These are phyloP conservation scores for Lysandra coridon DNA, from an alignment of 2,888 invertebrate genomes.

Conservation along the genomic window DNA sequence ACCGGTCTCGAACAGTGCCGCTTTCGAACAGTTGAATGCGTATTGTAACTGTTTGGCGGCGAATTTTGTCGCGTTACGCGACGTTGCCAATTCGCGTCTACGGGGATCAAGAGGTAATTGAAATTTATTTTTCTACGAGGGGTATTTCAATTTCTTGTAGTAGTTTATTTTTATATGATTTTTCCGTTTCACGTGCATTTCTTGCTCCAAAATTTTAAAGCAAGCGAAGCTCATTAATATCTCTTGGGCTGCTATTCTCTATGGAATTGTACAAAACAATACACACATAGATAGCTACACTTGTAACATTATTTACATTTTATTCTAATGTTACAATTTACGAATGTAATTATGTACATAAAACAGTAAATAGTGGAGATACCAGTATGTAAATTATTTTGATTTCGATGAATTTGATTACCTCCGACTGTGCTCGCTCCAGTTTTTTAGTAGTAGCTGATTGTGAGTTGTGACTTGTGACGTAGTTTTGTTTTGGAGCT, in stretches of 20 bases:
- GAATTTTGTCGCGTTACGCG: slow-evolving; percentile 59
- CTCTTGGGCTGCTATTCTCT: neutral
- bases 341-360: neutral
- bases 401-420: slow-evolving; percentile 17
- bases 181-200: neutral
- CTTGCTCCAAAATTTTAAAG: neutral
- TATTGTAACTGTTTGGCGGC: slow-evolving; percentile 68
- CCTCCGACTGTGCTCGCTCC: neutral
- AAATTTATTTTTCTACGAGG: slow-evolving; percentile 44
- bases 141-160: slow-evolving; percentile 31
- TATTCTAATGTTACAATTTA: neutral
- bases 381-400: slow-evolving; percentile 5
- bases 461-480: neutral
- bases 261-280: neutral
- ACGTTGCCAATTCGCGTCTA: slow-evolving; percentile 64
- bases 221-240: neutral
- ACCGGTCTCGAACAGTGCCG: slow-evolving; percentile 65
- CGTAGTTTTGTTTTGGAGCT: neutral
- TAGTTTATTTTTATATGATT: neutral
- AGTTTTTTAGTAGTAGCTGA: neutral
- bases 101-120: slow-evolving; percentile 67
- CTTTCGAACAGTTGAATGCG: slow-evolving; percentile 76
- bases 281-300: neutral
- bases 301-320: neutral
- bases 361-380: neutral